A percentile compares a stretch with the other conserved stretches of the same genome.
These are phyloP conservation scores for Rhinolophus sinicus DNA, from an alignment of 2,113 vertebrate genomes.

Conservation along the genomic window DNA sequence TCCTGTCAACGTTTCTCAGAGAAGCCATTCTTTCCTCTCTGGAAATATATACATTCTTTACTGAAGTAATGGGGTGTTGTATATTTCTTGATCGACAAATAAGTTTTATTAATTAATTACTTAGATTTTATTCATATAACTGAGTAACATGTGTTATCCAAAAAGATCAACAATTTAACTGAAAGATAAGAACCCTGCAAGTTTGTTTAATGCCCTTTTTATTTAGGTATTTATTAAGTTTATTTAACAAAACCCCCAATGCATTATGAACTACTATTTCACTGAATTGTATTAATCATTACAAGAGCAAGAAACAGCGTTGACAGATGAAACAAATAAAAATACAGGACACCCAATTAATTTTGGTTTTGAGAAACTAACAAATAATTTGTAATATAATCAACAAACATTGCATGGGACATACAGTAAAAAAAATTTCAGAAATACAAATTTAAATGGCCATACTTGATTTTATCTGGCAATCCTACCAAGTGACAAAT, in stretches of 20 bases:
- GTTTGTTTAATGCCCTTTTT: background rate
- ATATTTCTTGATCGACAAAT: background rate
- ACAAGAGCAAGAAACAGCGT: background rate
- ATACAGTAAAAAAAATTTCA: background rate
- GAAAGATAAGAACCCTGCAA: background rate
- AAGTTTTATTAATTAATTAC: background rate
- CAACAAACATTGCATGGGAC: background rate
- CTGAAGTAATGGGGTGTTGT: background rate
- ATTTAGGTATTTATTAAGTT: background rate
- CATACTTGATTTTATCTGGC: background rate
- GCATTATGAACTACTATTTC: constrained; percentile 2
- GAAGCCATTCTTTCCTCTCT: background rate
- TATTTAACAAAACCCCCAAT: background rate
- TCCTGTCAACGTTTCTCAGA: constrained; percentile 34
- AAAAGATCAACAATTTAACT: background rate
- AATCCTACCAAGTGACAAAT: background rate
- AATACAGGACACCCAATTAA: background rate
- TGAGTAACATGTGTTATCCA: background rate
- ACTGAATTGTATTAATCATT: constrained; percentile 2
- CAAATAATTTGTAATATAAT: background rate
- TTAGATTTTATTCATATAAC: background rate
- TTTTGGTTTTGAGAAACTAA: constrained; percentile 39
- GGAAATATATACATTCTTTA: background rate
- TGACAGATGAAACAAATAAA: constrained; percentile 25
- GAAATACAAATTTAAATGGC: constrained; percentile 37